Base-by-base conservation (phyloP, 2,888 invertebrate species). In the Eristalis tenax region DNA sequence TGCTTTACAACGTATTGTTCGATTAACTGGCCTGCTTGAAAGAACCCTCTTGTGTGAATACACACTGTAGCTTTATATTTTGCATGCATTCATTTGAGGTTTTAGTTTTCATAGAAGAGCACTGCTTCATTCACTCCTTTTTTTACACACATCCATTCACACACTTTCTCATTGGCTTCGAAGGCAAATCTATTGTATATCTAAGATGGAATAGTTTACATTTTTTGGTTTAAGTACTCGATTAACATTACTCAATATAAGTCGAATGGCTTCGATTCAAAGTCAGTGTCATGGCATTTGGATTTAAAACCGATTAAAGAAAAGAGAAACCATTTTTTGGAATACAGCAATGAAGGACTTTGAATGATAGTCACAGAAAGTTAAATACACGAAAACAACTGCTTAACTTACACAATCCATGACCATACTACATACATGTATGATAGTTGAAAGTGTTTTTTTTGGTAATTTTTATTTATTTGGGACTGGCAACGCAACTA, bases 401-500 rank as follows among this genome's bases (percentile, higher is more conserved):
- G 76, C 73, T 86, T 78, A 82, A 79, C 73, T 83, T 73, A 83
- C 83, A 74, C 57, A 26, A 28, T n/a, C 64, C 68, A 83, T 87
- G 76, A 70, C 78, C 50, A 50, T 50, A 50, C 26, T 50, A 50
- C 50, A 50, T 50, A 50, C 50, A 50, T 50, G 75, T 71, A 71
- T 64, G 18, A 65, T 70, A 87, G 76, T 80, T 83, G 65, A 73
- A 28, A 50, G 50, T 50, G 50, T 75, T 57, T 59, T 74, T 68
- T 70, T 75, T 80, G 69, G 75, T 81, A 75, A 82, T 43, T 59
- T 79, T 71, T 65, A 76, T 63, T 74, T 77, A 74, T 87, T 64
- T 83, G 87, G 87, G 87, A 87, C 87, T 87, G 87, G 87, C 87
- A 87, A 87, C 87, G 87, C 87, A 87, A 87, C 87, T 87, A 87